Evolutionary conservation across 2,797 vertebrate species (phyloP).

Genomic region (Hemibagrus guttatus): DNA sequence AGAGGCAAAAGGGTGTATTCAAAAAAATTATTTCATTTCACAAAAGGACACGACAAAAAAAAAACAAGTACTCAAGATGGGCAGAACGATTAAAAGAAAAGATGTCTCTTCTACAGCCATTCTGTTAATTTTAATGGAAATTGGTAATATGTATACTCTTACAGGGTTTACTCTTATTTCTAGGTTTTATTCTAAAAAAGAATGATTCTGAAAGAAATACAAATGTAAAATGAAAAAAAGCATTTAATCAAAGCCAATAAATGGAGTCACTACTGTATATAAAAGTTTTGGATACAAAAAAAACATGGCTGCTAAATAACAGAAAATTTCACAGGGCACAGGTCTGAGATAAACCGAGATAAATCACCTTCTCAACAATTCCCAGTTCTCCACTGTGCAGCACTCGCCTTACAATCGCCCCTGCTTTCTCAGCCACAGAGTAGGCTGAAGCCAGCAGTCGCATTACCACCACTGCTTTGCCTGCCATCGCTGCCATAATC

Average conservation of each 20-base stretch:
- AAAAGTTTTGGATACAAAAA: neutral
- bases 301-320: neutral
- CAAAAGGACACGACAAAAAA: neutral
- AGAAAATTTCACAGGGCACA: neutral
- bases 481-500: constrained; percentile 76
- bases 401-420: constrained; percentile 83
- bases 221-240: neutral
- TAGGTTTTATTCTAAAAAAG: neutral
- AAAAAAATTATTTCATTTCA: neutral
- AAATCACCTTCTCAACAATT: constrained; percentile 89
- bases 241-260: neutral
- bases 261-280: neutral
- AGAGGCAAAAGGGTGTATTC: neutral
- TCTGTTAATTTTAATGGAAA: neutral
- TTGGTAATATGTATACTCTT: neutral
- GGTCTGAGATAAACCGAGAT: neutral
- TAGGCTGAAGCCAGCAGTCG: constrained; percentile 86
- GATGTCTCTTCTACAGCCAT: neutral
- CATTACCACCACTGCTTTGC: constrained; percentile 80
- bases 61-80: neutral
- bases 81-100: neutral
- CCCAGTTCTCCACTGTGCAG: constrained; percentile 88
- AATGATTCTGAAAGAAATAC: neutral
- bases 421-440: constrained; percentile 86
- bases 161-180: neutral